phyloP scores from a whole-genome alignment of 2,888 invertebrate species.

The Sepioteuthis lessoniana region DNA sequence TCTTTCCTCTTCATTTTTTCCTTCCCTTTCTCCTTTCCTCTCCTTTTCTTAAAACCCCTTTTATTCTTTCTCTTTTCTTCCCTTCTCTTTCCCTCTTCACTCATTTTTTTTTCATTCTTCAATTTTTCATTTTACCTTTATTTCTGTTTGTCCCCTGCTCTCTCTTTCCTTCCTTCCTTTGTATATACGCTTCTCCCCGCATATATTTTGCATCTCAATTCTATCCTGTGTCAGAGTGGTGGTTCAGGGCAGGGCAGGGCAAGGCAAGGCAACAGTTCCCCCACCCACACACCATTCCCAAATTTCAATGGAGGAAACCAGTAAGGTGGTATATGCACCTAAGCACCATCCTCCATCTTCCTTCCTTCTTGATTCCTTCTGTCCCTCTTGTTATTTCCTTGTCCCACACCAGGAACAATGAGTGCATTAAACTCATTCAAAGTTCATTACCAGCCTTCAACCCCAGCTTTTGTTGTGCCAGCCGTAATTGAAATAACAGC shows the following conservation, averaged over 20 bases:
- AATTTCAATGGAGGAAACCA: too few species aligned
- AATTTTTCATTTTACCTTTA: background rate
- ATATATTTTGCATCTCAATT: background rate
- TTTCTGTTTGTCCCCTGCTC: background rate
- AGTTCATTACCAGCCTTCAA: slow-evolving; percentile 33
- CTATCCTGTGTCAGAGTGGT: too few species aligned
- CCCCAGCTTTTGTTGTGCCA: background rate
- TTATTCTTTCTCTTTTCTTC: background rate
- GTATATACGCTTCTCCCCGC: background rate
- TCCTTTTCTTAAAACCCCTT: background rate
- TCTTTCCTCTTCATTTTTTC: background rate
- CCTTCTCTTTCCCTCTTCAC: too few species aligned
- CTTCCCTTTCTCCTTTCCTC: too few species aligned
- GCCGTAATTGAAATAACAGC: background rate
- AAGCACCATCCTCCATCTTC: background rate
- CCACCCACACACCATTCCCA: too few species aligned
- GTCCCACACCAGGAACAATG: background rate
- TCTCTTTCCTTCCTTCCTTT: background rate
- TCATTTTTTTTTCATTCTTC: background rate
- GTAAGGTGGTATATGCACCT: too few species aligned
- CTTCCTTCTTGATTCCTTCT: background rate
- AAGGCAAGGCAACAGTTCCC: too few species aligned
- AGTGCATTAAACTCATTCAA: background rate
- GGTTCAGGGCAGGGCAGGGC: too few species aligned
- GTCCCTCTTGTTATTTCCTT: background rate